These are phyloP conservation scores for Globodera ellingtonae DNA, from an alignment of 1,140 invertebrate species.

Conservation along the genomic window DNA sequence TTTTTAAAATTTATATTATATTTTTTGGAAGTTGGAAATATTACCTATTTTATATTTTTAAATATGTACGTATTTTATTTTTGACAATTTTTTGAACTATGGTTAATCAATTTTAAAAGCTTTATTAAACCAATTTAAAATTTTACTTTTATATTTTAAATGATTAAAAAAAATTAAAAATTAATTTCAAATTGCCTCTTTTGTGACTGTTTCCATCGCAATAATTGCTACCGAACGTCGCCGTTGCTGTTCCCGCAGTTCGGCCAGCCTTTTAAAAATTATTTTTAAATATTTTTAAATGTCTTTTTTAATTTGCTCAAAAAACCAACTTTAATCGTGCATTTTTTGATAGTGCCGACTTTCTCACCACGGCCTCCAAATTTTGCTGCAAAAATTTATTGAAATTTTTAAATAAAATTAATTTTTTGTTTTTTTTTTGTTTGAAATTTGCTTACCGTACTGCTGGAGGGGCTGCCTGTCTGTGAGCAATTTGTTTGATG, in stretches of 20 bases:
- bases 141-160: no score
- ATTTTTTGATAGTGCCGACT: not conserved
- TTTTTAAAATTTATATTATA: no score
- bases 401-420: not conserved
- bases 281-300: not conserved
- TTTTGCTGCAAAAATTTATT: not conserved
- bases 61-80: no score
- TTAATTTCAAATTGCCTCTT: not conserved
- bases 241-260: not conserved
- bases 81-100: not conserved
- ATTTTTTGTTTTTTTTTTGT: no score
- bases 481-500: not conserved
- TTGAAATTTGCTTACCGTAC: not conserved
- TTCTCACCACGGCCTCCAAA: constrained; percentile 4
- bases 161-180: no score
- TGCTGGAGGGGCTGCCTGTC: not conserved
- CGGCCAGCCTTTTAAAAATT: not conserved
- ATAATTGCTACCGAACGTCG: not conserved
- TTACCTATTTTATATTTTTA: no score
- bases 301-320: no score
- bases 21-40: no score
- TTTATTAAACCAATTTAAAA: not conserved
- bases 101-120: not conserved
- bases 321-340: not conserved
- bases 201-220: not conserved